Evolutionary conservation across 2,797 vertebrate species (phyloP).

Genomic region (Steatocranus sp.): DNA sequence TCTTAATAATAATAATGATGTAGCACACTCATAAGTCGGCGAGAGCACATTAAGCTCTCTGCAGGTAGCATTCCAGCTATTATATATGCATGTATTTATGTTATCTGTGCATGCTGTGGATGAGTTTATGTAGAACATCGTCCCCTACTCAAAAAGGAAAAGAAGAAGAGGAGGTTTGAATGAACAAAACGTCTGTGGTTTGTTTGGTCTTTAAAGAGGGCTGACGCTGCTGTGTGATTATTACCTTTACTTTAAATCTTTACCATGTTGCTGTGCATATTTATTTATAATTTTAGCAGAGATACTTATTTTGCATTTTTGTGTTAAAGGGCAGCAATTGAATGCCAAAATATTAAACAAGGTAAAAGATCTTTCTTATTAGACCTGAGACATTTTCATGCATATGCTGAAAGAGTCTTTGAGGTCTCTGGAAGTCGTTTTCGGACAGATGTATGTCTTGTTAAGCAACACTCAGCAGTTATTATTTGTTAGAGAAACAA

Average conservation of each 20-base stretch:
- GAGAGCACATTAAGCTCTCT: neutral
- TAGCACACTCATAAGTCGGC: neutral
- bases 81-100: neutral
- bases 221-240: fast-evolving
- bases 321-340: neutral
- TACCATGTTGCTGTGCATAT: fast-evolving
- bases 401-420: neutral
- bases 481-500: neutral
- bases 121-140: neutral
- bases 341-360: no score
- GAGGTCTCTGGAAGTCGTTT: neutral
- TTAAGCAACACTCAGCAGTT: neutral
- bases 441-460: neutral
- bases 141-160: neutral
- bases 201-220: neutral
- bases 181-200: fast-evolving
- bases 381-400: neutral
- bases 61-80: neutral
- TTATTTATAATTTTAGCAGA: neutral
- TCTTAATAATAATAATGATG: neutral
- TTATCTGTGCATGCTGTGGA: fast-evolving
- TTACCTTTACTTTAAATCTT: fast-evolving
- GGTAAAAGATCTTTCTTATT: neutral
- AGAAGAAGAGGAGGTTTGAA: neutral
- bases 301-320: fast-evolving